These are phyloP conservation scores for Phocides pigmalion DNA, from an alignment of 1,140 invertebrate genomes.

Conservation along the genomic window DNA sequence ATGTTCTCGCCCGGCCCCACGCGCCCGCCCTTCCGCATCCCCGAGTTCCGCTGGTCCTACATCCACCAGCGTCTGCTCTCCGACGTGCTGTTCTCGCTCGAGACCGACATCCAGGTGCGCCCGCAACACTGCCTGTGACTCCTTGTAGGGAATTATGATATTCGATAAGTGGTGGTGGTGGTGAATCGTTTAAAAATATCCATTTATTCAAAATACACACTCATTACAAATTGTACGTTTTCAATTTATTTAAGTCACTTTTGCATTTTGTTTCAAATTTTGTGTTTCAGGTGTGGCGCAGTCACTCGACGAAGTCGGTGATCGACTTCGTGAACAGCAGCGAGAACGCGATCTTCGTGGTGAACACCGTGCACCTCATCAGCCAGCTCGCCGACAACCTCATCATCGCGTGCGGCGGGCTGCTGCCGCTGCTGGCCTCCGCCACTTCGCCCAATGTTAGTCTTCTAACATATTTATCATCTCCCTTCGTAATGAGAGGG, in stretches of 20 bases:
- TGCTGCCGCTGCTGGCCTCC: slow-evolving; percentile 97
- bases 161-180: no score
- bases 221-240: no score
- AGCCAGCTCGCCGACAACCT: slow-evolving; percentile 99
- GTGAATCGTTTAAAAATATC: no score
- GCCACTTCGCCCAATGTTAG: slow-evolving; percentile 99
- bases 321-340: slow-evolving; percentile 99
- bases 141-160: no score
- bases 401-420: slow-evolving; percentile 98
- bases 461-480: slow-evolving; percentile 35
- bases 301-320: slow-evolving; percentile 97
- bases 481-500: no score
- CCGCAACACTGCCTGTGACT: no score
- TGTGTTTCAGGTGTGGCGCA: slow-evolving; percentile 85
- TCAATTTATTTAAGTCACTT: no score
- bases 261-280: no score
- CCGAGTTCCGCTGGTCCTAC: slow-evolving; percentile 99
- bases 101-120: slow-evolving; percentile 97
- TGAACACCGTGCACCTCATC: slow-evolving; percentile 99
- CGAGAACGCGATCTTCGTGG: slow-evolving; percentile 99
- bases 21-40: slow-evolving; percentile 98
- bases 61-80: slow-evolving; percentile 98
- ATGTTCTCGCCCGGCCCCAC: slow-evolving; percentile 98
- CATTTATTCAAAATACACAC: no score
- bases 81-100: slow-evolving; percentile 98